Evolutionary conservation across 2,113 vertebrate genomes (phyloP).

Genomic region (Mustelus asterias): DNA sequence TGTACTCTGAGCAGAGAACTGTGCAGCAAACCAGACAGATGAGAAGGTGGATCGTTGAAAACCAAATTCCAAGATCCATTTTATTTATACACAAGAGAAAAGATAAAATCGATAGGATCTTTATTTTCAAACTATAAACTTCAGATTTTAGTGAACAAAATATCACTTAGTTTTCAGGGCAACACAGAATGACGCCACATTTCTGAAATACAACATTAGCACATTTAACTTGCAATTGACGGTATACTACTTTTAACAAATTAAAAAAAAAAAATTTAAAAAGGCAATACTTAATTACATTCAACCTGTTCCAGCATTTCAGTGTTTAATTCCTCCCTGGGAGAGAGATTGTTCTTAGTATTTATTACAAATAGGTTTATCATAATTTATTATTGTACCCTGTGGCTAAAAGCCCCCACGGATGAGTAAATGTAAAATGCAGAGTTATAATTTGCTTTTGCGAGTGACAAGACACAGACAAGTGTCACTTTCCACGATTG

Average conservation of each 20-base stretch:
- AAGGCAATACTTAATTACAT: conserved; percentile 27
- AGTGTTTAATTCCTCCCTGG: conserved; percentile 26
- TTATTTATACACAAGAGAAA: conserved; percentile 17
- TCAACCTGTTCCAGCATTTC: conserved; percentile 32
- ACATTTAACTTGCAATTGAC: conserved; percentile 25
- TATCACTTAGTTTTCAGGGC: neutral
- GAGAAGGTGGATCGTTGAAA: neutral
- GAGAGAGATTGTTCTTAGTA: conserved; percentile 18
- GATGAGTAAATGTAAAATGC: neutral
- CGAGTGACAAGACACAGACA: neutral
- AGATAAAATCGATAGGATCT: conserved; percentile 12
- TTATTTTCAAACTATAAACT: conserved; percentile 33
- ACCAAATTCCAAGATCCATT: neutral
- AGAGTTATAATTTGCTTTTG: neutral
- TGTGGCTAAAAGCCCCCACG: neutral
- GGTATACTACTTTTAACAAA: conserved; percentile 7
- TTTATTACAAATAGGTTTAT: conserved; percentile 24
- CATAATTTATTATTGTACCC: conserved; percentile 16
- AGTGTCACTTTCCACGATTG: neutral
- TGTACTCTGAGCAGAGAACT: neutral
- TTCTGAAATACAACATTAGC: conserved; percentile 20
- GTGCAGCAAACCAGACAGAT: neutral
- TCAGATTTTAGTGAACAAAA: conserved; percentile 28
- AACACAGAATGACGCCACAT: neutral
- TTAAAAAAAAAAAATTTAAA: neutral